phyloP scores from a whole-genome alignment of 2,113 vertebrate species.

The Hystrix cristata region DNA sequence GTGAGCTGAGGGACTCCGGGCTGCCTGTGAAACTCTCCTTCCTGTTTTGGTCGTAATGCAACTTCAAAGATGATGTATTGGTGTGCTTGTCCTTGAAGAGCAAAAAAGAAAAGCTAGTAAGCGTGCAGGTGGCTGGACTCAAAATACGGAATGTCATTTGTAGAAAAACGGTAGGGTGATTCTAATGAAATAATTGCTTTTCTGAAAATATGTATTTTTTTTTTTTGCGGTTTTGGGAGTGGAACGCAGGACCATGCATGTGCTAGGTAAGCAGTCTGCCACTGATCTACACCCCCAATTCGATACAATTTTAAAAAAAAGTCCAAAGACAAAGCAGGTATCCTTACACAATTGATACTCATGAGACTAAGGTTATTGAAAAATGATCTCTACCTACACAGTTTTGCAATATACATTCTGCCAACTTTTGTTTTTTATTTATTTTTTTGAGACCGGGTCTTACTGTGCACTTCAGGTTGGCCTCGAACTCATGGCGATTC shows the following conservation, averaged over 20 bases:
- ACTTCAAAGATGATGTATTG: neutral
- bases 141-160: neutral
- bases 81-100: neutral
- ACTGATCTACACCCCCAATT: neutral
- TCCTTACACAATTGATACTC: neutral
- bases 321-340: neutral
- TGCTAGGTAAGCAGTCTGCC: neutral
- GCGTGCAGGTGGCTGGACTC: neutral
- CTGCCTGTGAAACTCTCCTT: neutral
- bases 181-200: constrained; percentile 43
- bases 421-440: too few species aligned
- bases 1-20: neutral
- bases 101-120: neutral
- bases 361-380: neutral
- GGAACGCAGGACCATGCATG: neutral
- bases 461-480: too few species aligned
- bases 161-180: constrained; percentile 17
- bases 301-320: neutral
- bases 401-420: neutral
- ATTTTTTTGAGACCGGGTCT: too few species aligned
- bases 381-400: neutral
- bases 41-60: neutral
- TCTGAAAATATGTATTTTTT: neutral
- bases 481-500: too few species aligned
- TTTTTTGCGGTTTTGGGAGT: neutral